Evolutionary conservation across 2,797 vertebrate species (phyloP).

Genomic region (Micropoecilia bifurca): DNA sequence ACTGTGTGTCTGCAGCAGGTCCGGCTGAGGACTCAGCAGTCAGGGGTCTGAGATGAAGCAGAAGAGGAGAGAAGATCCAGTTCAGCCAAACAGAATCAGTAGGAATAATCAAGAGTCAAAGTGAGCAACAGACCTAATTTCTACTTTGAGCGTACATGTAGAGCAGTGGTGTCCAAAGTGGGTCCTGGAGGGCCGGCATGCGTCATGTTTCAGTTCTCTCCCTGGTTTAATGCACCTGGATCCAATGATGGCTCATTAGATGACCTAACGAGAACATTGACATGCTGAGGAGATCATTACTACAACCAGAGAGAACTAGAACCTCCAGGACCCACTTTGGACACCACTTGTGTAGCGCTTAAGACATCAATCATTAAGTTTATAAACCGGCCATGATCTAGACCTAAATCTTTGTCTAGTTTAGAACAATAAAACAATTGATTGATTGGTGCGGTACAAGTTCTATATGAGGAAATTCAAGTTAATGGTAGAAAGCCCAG

Average conservation of each 20-base stretch:
- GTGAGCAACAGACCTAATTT: not conserved
- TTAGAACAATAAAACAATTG: not conserved
- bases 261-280: too few relatives aligned
- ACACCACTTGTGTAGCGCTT: not conserved
- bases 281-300: too few relatives aligned
- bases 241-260: too few relatives aligned
- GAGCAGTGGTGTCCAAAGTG: not conserved
- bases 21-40: conserved; percentile 8
- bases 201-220: too few relatives aligned
- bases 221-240: too few relatives aligned
- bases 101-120: not conserved
- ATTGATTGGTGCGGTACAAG: too few relatives aligned
- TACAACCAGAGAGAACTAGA: too few relatives aligned
- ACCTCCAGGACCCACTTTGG: too few relatives aligned
- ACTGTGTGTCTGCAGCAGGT: conserved; percentile 14
- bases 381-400: not conserved
- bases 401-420: not conserved
- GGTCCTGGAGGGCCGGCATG: too few relatives aligned
- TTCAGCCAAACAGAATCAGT: conserved; percentile 46
- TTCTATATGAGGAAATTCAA: too few relatives aligned
- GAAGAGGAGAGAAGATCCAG: conserved; percentile 28
- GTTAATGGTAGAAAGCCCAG: too few relatives aligned
- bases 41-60: conserved; percentile 30
- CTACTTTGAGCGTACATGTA: not conserved
- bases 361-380: not conserved